Evolutionary conservation across 2,797 vertebrate genomes (phyloP), one percentile per base, ranked within the genome.

Genomic region (Lacerta viridis): DNA sequence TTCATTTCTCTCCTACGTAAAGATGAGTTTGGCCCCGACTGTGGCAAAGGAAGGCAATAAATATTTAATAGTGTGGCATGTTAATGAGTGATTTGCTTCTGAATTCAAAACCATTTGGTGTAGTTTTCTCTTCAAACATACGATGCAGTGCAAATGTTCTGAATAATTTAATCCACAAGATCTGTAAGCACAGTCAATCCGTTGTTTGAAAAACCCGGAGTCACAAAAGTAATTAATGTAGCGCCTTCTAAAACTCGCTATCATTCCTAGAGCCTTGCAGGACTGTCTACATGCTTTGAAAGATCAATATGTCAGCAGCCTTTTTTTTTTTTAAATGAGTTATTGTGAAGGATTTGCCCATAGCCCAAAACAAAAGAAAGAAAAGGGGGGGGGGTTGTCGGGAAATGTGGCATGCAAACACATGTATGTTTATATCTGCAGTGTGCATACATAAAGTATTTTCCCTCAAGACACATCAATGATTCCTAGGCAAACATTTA

Each of bases 81-180:
- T 91, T 95, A 95, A 96, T 95, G 90, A 94, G 71, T 59, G 85
- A n/a, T 85, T 93, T 90, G 36, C 91, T 91, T 55, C 71, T 93
- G 94, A 93, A 94, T 95, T 95, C 93, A 84, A 78, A 64, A 95
- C 90, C 39, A 85, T 95, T 95, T 93, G 95, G 76, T 87, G 87
- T 29, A 88, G 36, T 94, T 86, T 92, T 92, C 71, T 83, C 87
- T 92, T 92, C 86, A 88, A 91, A 91, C 90, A 80, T 50, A 87
- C 88, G 88, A 85, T 50, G 55, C 6, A 92, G 92, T 71, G 87
- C 90, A 96, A 94, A 93, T 76, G 93, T 74, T 90, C 83, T 96
- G 74, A 95, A 95, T 96, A 94, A 93, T 96, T 95, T 93, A 96
- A 91, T 82, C 61, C 17, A 74, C 50, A 90, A 85, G 69, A 90